Evolutionary conservation across 1,140 invertebrate genomes (phyloP).

Genomic region (Riptortus pedestris): DNA sequence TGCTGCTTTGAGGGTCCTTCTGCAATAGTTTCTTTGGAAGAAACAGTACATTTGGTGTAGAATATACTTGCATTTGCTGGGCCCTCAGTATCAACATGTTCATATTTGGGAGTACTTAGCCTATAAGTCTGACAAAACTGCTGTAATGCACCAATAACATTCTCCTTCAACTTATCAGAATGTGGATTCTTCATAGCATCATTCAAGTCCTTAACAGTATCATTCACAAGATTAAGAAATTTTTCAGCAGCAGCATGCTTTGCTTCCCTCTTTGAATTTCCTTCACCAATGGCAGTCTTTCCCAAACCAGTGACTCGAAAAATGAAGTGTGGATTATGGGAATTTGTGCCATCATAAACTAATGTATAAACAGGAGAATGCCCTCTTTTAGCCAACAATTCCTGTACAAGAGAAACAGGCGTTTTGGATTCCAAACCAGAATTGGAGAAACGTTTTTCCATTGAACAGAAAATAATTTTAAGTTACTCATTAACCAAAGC

Average conservation of each 20-base stretch:
- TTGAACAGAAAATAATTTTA: too few relatives aligned
- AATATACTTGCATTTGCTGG: constrained; percentile 57
- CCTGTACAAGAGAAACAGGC: constrained; percentile 60
- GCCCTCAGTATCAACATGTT: constrained; percentile 53
- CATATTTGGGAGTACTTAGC: constrained; percentile 52
- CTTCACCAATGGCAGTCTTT: constrained; percentile 41
- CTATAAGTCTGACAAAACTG: constrained; percentile 51
- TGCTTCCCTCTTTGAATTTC: constrained; percentile 58
- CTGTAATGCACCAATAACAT: constrained; percentile 31
- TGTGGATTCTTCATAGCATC: constrained; percentile 29
- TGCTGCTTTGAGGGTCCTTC: constrained; percentile 45
- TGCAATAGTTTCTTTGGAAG: constrained; percentile 45
- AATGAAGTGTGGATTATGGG: constrained; percentile 59
- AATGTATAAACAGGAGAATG: constrained; percentile 55
- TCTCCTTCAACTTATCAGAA: constrained; percentile 28
- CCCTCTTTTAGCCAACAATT: constrained; percentile 52
- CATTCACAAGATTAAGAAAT: constrained; percentile 40
- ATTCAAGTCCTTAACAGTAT: constrained; percentile 4
- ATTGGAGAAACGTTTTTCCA: too few relatives aligned
- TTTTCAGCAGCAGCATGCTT: constrained; percentile 55
- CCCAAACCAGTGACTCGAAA: constrained; percentile 45
- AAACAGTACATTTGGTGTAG: constrained; percentile 53
- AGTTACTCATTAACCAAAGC: too few relatives aligned
- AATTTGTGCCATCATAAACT: constrained; percentile 54
- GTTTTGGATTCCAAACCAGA: constrained; percentile 48